Evolutionary conservation across 2,888 invertebrate genomes (phyloP).

Genomic region (Sphinx pinastri): DNA sequence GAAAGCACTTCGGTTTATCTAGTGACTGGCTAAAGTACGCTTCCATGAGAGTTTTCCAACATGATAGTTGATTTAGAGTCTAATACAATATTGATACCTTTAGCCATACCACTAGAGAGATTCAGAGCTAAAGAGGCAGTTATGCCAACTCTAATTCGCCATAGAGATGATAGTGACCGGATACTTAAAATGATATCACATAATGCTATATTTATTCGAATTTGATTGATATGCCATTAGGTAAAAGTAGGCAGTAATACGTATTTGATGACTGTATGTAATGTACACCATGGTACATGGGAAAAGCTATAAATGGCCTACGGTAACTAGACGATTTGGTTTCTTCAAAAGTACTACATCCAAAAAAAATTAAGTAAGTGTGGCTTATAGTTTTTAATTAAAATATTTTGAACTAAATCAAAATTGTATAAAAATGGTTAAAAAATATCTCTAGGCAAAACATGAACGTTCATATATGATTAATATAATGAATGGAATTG

Average conservation of each 20-base stretch:
- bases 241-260: slow-evolving; percentile 42
- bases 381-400: no score
- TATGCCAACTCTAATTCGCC: background rate
- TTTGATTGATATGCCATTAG: slow-evolving; percentile 44
- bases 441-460: no score
- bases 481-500: no score
- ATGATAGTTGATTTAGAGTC: no score
- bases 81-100: no score
- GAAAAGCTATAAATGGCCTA: background rate
- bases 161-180: background rate
- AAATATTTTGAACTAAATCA: no score
- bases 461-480: no score
- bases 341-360: background rate
- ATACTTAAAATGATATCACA: slow-evolving; percentile 30
- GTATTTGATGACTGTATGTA: slow-evolving; percentile 49
- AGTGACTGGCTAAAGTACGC: no score
- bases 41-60: no score
- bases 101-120: background rate
- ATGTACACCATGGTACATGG: slow-evolving; percentile 14
- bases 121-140: background rate
- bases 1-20: no score
- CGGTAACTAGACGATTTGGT: background rate
- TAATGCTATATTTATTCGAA: slow-evolving; percentile 41
- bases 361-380: no score
- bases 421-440: no score